A percentile compares a stretch with the other conserved stretches of the same genome.
phyloP scores from a whole-genome alignment of 2,888 invertebrate genomes.

The Pristionchus fissidentatus region DNA sequence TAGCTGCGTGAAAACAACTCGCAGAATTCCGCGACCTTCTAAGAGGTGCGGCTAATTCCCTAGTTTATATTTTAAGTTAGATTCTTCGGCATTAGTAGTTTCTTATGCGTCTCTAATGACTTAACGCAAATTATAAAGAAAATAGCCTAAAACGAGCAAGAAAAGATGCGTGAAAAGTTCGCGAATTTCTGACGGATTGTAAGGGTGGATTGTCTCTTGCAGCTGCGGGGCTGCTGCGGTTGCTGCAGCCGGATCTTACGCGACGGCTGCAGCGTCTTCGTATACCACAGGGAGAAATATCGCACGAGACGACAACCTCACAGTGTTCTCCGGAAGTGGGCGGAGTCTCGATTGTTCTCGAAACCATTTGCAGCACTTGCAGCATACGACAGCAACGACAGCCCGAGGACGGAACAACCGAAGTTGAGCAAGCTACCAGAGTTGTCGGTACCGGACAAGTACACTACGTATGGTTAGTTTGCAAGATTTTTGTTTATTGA shows the following conservation, averaged over 20 bases:
- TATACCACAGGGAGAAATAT: neutral
- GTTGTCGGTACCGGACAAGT: neutral
- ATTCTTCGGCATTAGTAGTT: too few relatives aligned
- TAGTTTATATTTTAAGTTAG: too few relatives aligned
- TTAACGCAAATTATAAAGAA: too few relatives aligned
- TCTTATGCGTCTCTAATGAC: too few relatives aligned
- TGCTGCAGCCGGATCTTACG: neutral
- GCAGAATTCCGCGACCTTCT: too few relatives aligned
- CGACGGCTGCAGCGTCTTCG: neutral
- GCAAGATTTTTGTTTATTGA: neutral
- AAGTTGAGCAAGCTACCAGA: neutral
- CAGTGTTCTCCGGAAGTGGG: constrained; percentile 2
- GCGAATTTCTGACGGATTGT: too few relatives aligned
- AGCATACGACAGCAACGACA: constrained; percentile 9
- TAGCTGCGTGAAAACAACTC: too few relatives aligned
- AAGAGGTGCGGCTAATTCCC: too few relatives aligned
- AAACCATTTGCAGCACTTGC: neutral
- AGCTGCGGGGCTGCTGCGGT: too few relatives aligned
- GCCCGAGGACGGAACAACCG: neutral
- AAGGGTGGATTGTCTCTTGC: too few relatives aligned
- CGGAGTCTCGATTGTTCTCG: neutral
- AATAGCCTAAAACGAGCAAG: too few relatives aligned
- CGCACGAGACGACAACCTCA: constrained; percentile 1
- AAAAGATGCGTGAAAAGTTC: too few relatives aligned
- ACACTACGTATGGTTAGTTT: constrained; percentile 25